Percentiles rank a stretch among this genome's conserved stretches.
Evolutionary conservation across 2,113 vertebrate genomes (phyloP).

Genomic region (Halcyon senegalensis): DNA sequence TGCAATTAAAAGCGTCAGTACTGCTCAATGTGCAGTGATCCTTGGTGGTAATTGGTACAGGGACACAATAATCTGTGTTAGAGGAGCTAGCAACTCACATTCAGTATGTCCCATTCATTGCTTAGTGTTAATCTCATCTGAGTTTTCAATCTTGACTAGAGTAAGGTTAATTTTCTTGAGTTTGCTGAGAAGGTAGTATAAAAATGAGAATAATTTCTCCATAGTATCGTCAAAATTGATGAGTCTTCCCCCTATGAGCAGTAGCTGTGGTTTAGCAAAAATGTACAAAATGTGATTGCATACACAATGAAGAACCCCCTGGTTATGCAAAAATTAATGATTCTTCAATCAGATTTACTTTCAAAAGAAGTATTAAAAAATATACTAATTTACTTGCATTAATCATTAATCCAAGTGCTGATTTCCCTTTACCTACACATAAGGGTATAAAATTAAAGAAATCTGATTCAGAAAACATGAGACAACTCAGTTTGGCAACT

Average conservation of each 20-base stretch:
- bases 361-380: not conserved
- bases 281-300: not conserved
- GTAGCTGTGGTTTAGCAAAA: not conserved
- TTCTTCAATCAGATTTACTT: not conserved
- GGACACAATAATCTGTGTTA: not conserved
- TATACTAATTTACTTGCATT: not conserved
- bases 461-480: not conserved
- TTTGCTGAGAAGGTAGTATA: not conserved
- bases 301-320: not conserved
- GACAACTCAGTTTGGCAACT: not conserved
- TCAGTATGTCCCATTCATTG: not conserved
- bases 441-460: not conserved
- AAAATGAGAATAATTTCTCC: not conserved
- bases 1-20: not conserved
- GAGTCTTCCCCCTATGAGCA: not conserved
- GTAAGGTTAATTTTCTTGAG: not conserved
- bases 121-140: not conserved
- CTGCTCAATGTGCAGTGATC: not conserved
- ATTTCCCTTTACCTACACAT: not conserved
- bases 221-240: not conserved
- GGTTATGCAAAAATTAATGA: not conserved
- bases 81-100: not conserved
- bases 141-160: not conserved
- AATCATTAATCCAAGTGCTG: not conserved
- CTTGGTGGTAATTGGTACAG: fast-evolving